Evolutionary conservation across 2,113 vertebrate species (phyloP).

Genomic region (Pampusana beccarii): DNA sequence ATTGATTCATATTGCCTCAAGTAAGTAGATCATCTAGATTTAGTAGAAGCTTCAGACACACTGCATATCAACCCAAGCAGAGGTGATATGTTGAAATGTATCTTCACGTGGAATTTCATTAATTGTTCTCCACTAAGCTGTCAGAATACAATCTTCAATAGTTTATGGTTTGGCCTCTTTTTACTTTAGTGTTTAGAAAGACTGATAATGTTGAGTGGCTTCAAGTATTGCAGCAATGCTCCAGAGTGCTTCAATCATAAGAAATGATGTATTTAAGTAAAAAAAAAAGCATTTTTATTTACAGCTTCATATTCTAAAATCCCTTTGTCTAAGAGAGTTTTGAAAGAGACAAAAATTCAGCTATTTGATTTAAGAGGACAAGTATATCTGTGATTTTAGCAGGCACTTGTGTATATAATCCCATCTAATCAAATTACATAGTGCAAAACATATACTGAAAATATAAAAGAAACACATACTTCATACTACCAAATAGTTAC

Average conservation of each 20-base stretch:
- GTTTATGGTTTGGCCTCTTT: neutral
- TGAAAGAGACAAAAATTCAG: neutral
- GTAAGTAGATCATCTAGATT: conserved; percentile 13
- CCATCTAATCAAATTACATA: neutral
- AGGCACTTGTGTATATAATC: neutral
- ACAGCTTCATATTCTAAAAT: neutral
- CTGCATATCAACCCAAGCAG: neutral
- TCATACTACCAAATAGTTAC: neutral
- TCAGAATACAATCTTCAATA: neutral
- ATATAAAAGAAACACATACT: neutral
- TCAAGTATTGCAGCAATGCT: neutral
- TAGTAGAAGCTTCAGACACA: neutral
- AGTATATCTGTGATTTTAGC: neutral
- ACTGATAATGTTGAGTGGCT: neutral
- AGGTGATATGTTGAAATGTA: neutral
- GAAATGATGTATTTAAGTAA: neutral
- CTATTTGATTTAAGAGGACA: neutral
- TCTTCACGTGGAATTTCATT: neutral
- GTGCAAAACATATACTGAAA: neutral
- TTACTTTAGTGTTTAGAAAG: neutral
- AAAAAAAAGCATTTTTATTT: neutral
- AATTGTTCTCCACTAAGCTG: neutral
- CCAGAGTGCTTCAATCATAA: neutral
- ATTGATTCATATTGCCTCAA: neutral
- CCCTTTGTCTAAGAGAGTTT: neutral